A percentile compares a stretch with the other conserved stretches of the same genome.
phyloP scores from a whole-genome alignment of 2,113 vertebrate species.

The Pelecanus crispus region DNA sequence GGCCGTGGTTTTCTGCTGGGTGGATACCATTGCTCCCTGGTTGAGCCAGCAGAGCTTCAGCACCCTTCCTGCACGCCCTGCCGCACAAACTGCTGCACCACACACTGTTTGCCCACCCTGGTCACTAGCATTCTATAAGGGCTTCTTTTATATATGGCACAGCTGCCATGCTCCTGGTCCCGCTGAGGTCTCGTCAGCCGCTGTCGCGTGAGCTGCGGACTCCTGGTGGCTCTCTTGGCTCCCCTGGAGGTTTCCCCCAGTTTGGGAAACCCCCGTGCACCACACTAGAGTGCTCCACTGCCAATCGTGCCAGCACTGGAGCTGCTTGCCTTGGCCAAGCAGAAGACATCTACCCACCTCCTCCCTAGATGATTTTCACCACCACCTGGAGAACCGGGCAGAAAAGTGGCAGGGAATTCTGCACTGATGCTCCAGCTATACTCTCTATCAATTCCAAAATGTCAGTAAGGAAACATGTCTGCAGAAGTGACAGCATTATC shows the following conservation, averaged over 20 bases:
- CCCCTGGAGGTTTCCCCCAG: background rate
- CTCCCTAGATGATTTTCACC: background rate
- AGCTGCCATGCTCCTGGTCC: background rate
- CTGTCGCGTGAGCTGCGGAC: background rate
- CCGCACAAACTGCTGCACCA: too few species aligned
- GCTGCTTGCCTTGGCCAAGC: background rate
- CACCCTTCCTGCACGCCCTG: too few species aligned
- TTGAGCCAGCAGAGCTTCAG: too few species aligned
- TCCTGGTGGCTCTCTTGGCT: background rate
- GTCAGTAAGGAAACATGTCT: background rate
- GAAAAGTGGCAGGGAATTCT: background rate
- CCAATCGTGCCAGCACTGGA: background rate
- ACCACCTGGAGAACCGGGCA: background rate
- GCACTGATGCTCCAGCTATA: background rate
- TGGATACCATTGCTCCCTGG: background rate
- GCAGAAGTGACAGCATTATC: background rate
- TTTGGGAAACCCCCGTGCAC: background rate
- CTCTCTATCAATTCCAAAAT: background rate
- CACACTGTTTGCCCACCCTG: too few species aligned
- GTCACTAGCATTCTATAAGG: background rate
- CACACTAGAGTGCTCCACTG: background rate
- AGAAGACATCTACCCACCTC: background rate
- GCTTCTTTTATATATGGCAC: background rate
- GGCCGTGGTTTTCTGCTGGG: background rate
- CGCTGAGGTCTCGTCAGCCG: background rate